Conservation (phyloP, 2,113 vertebrate genomes). For the Phylloscopus whistleri region DNA sequence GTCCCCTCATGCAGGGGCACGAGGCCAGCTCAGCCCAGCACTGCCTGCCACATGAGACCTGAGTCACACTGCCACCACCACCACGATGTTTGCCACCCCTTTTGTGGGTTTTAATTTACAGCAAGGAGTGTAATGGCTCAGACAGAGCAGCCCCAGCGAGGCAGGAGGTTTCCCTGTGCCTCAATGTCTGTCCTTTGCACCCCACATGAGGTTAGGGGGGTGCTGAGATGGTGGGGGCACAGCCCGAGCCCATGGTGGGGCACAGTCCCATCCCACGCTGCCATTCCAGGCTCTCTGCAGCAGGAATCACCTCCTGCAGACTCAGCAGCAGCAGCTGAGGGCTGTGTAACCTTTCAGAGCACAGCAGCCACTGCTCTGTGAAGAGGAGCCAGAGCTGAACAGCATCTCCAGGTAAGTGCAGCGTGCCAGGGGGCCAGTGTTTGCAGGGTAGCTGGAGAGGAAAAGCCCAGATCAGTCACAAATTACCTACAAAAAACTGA, state of each 20-base stretch:
- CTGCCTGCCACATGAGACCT: rapidly evolving
- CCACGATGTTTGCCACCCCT: rapidly evolving
- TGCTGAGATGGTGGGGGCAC: background rate
- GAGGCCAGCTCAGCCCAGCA: background rate
- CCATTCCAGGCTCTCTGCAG: background rate
- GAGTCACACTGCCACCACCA: background rate
- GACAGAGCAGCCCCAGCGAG: background rate
- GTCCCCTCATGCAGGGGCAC: rapidly evolving
- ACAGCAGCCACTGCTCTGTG: background rate
- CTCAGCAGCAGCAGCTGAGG: background rate
- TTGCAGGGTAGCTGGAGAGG: background rate
- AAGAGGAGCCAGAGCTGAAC: background rate
- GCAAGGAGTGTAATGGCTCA: background rate
- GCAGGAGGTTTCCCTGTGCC: background rate
- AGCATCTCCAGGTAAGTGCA: background rate
- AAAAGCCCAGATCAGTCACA: background rate
- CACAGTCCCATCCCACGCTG: background rate
- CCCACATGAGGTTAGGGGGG: rapidly evolving
- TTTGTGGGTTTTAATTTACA: background rate
- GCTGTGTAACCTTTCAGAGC: background rate
- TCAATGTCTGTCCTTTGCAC: background rate
- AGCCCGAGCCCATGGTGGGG: background rate
- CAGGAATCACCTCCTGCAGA: background rate
- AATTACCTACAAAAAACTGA: background rate
- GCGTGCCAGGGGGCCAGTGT: rapidly evolving